phyloP scores from a whole-genome alignment of 2,113 vertebrate species.

The Anolis carolinensis region DNA sequence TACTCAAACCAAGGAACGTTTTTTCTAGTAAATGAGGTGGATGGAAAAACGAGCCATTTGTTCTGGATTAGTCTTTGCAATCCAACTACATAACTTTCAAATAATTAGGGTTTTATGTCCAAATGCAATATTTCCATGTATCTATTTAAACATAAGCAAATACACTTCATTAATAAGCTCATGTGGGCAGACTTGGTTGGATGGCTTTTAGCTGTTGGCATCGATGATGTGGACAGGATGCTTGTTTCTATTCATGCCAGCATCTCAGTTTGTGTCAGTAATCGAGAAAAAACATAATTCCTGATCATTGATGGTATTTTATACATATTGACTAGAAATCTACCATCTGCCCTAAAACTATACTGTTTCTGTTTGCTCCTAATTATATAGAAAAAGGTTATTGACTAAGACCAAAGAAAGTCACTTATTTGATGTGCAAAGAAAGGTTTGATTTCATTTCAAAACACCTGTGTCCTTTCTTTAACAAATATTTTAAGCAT shows the following conservation, averaged over 20 bases:
- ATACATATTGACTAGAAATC: not conserved
- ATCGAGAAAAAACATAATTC: not conserved
- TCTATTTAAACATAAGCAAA: not conserved
- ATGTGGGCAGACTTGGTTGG: not conserved
- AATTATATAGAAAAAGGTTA: not conserved
- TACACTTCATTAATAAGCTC: not conserved
- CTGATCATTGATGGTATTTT: not conserved
- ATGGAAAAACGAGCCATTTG: not conserved
- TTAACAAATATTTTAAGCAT: not conserved
- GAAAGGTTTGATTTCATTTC: not conserved
- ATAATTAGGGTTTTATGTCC: not conserved
- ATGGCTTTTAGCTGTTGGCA: not conserved
- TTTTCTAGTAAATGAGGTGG: not conserved
- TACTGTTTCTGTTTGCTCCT: not conserved
- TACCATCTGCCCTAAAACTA: not conserved
- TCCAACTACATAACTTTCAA: not conserved
- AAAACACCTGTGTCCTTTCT: not conserved
- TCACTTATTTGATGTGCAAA: not conserved
- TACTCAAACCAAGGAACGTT: not conserved
- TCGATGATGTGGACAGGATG: not conserved
- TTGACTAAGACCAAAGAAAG: not conserved
- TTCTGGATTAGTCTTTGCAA: not conserved
- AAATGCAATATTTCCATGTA: not conserved
- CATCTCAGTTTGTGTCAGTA: not conserved
- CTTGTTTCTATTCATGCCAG: not conserved